phyloP scores from a whole-genome alignment of 2,113 vertebrate genomes.

The Malurus elegans region DNA sequence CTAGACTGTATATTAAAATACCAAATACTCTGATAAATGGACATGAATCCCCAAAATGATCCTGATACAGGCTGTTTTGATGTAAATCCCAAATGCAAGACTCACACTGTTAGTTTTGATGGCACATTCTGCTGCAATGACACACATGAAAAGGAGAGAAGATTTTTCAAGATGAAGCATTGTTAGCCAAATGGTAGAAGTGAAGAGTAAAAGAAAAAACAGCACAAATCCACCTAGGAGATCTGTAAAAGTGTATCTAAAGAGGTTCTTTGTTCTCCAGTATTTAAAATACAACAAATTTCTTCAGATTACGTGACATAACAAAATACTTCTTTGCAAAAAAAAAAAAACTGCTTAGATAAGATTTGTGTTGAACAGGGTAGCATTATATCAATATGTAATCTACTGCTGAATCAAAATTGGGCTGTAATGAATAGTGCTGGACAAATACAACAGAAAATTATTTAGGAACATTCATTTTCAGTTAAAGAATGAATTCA shows the following conservation, averaged over 20 bases:
- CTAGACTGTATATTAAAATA: not conserved
- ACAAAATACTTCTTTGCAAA: not conserved
- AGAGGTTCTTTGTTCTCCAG: not conserved
- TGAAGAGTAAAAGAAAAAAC: not conserved
- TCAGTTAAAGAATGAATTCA: not conserved
- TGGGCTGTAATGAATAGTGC: not conserved
- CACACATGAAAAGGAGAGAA: not conserved
- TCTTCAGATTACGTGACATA: not conserved
- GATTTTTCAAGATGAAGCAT: not conserved
- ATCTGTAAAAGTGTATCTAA: not conserved
- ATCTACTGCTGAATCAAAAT: not conserved
- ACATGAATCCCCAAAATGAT: not conserved
- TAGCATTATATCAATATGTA: not conserved
- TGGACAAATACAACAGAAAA: not conserved
- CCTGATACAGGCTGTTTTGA: not conserved
- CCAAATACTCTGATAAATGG: not conserved
- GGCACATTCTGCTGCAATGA: not conserved
- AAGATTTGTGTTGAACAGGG: not conserved
- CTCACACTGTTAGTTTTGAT: not conserved
- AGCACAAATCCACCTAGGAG: not conserved
- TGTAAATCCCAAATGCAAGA: not conserved
- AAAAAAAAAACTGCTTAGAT: not conserved
- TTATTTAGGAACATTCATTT: not conserved
- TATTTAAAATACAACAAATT: not conserved
- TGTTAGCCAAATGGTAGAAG: not conserved